Evolutionary conservation across 2,113 vertebrate genomes (phyloP), one percentile per base, ranked within the genome.

Genomic region (Synodontis membranacea): DNA sequence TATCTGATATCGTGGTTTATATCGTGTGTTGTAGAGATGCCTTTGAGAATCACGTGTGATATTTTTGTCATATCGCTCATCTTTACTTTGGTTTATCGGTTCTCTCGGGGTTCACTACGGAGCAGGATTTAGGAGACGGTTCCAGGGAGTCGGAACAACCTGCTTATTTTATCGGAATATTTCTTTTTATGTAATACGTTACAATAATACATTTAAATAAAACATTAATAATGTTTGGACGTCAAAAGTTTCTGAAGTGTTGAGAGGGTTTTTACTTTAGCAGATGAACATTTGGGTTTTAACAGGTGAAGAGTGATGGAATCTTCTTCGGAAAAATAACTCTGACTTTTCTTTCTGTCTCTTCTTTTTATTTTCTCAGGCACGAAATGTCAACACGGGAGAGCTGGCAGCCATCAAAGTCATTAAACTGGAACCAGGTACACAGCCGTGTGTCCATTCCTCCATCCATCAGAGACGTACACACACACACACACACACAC

Each of bases 321-420:
- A 66, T 34, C 15, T 48, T 23, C 1, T 34, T 46, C 15, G 46
- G 46, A 48, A 19, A 52, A 60, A 46, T 9, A 46, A 46, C 15
- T 1, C 31, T 64, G 17, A 23, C 5, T 14, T 64, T 56, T 48
- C 56, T n/a, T 48, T 87, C 58, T 28, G 58, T 10, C 28, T 87
- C 25, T 88, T 7, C 52, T 19, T 25, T 78, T 52, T 39, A 39
- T 37, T n/a, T 87, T 58, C 91, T 56, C 91, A 99, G 98, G 97
- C 98, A 91, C 96, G 97, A 88, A 99, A 99, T 95, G 97, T 95
- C 78, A 95, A 92, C 94, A 95, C 94, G 82, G 94, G 93, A 90
- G 97, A 98, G 93, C 95, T 99, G 94, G 97, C 98, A 88, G 98
- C 97, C 88, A 99, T 98, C 95, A 99, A 99, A 97, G 97, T 99